phyloP scores from a whole-genome alignment of 2,797 vertebrate genomes.

The Morelia viridis region DNA sequence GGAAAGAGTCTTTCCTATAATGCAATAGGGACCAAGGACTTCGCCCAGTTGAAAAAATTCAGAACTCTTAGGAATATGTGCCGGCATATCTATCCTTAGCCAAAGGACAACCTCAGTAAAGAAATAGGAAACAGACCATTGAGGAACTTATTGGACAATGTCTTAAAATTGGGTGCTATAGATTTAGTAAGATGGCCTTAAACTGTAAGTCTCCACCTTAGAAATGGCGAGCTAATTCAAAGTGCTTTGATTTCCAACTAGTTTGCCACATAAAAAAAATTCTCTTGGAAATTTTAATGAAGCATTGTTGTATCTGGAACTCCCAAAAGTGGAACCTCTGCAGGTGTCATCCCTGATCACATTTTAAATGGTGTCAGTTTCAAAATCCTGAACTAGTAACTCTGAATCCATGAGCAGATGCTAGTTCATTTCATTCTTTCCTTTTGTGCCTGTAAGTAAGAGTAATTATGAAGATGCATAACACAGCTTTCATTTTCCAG shows the following conservation, averaged over 20 bases:
- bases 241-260: not conserved
- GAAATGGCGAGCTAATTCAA: slow-evolving; percentile 10
- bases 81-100: not conserved
- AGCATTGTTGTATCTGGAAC: not conserved
- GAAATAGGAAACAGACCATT: not conserved
- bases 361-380: not conserved
- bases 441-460: slow-evolving; percentile 45
- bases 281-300: slow-evolving; percentile 14
- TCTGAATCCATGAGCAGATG: slow-evolving; percentile 52
- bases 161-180: slow-evolving; percentile 17
- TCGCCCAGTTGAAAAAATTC: not conserved
- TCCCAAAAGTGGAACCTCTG: slow-evolving; percentile 23
- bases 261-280: not conserved
- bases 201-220: slow-evolving; percentile 11
- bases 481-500: slow-evolving; percentile 55
- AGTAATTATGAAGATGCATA: slow-evolving; percentile 36
- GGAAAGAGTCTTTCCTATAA: not conserved
- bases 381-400: slow-evolving; percentile 33
- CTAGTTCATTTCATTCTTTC: slow-evolving; percentile 42
- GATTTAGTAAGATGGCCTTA: slow-evolving; percentile 25
- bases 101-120: not conserved
- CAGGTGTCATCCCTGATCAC: not conserved
- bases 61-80: not conserved
- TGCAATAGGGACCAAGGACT: not conserved
- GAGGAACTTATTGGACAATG: not conserved